Evolutionary conservation across 2,113 vertebrate genomes (phyloP).

Genomic region (Erythrolamprus reginae): DNA sequence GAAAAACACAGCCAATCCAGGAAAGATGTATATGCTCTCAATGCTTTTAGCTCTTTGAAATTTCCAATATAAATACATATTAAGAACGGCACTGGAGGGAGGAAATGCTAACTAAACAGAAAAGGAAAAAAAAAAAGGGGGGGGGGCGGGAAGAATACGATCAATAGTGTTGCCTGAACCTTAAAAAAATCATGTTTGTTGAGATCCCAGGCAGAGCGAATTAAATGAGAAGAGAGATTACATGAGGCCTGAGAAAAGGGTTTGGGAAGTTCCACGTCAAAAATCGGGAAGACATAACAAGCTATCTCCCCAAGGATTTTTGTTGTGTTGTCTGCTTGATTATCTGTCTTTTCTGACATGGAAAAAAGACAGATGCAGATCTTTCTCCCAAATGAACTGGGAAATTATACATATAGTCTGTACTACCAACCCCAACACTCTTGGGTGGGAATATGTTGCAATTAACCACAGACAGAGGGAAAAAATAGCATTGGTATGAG

Average conservation of each 20-base stretch:
- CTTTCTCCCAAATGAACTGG: neutral
- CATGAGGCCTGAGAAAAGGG: constrained; percentile 4
- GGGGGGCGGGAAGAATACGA: no score
- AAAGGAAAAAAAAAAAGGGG: neutral
- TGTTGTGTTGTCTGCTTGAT: constrained; percentile 1
- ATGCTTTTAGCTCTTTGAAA: constrained; percentile 33
- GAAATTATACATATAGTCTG: constrained; percentile 10
- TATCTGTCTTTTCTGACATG: constrained; percentile 13
- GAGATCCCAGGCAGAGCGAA: neutral
- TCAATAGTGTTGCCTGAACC: constrained; percentile 22
- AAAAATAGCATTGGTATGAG: constrained; percentile 2
- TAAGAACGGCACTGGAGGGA: neutral
- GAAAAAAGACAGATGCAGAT: constrained; percentile 32
- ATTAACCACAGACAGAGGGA: neutral
- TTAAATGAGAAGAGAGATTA: constrained; percentile 38
- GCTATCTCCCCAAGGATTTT: neutral
- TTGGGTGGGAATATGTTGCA: constrained; percentile 12
- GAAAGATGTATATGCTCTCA: constrained; percentile 26
- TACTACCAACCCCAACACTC: neutral
- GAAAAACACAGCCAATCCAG: constrained; percentile 25
- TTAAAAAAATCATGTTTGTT: constrained; percentile 14
- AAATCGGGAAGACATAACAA: constrained; percentile 14
- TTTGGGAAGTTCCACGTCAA: neutral
- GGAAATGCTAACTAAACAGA: constrained; percentile 12
- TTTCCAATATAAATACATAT: constrained; percentile 26